Evolutionary conservation across 2,113 vertebrate species (phyloP), one percentile per base, ranked within the genome.

Genomic region (Xiphophorus couchianus): DNA sequence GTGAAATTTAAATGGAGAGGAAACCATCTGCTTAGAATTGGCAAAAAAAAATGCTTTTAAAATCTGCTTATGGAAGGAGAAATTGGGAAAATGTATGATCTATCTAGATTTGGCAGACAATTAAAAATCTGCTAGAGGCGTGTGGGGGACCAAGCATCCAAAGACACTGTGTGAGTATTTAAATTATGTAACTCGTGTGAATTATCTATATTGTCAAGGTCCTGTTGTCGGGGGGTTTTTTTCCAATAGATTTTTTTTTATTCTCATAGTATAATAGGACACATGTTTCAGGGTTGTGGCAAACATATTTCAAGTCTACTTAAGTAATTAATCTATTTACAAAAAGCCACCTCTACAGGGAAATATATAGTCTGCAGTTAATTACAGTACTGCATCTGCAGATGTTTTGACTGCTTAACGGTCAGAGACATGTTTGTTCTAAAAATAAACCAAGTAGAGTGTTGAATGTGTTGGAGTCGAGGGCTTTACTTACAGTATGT

Each of bases 31-130:
- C 78, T 81, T 37, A 0, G 62, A 80, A 73, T 67, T 73, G 72
- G 54, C 74, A 69, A 88, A 84, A 48, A 78, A 88, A 84, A 48
- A 80, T 74, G 75, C 82, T 89, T 91, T 91, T 90, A 88, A 88
- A 88, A 39, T 68, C 54, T 73, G 74, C 80, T 78, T 74, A 62
- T 80, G 81, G 81, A 75, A 82, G 48, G n/a, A 66, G 69, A 74
- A 37, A 77, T 81, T 75, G 63, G 64, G 69, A 51, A 37, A 77
- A 85, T 70, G 75, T 76, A 62, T 81, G 82, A 80, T 89, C 70
- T 71, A 86, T 82, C 82, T 86, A 81, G 77, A 82, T 30, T 35
- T 66, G 62, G 66, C 27, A 66, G 25, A 12, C 39, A 64, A 39
- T 88, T 79, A 77, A 42, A 85, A 65, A 72, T 73, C 63, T 80